phyloP scores from a whole-genome alignment of 2,113 vertebrate genomes.

The Elephas maximus region DNA sequence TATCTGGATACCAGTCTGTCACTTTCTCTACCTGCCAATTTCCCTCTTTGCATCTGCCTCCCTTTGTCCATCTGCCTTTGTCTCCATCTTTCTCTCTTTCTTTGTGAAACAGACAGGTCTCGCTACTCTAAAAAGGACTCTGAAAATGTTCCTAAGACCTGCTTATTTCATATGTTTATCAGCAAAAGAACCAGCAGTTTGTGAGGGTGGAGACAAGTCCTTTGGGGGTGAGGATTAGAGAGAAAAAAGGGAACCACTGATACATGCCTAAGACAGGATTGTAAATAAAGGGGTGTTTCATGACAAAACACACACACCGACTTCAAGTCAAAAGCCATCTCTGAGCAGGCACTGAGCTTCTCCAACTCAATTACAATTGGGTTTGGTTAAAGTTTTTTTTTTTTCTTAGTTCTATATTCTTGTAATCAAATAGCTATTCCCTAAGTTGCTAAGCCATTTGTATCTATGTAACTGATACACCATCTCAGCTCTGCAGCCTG shows the following conservation, averaged over 20 bases:
- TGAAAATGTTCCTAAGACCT: conserved; percentile 8
- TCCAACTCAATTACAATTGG: background rate
- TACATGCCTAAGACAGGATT: background rate
- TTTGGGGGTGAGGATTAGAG: background rate
- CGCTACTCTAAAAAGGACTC: background rate
- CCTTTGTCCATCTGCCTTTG: background rate
- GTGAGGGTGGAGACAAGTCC: background rate
- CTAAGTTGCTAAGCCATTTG: background rate
- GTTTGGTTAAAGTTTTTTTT: conserved; percentile 11
- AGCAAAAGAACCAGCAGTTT: background rate
- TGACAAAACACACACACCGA: background rate
- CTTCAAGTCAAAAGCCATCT: background rate
- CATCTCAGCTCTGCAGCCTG: background rate
- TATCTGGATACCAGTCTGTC: background rate
- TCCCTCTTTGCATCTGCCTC: background rate
- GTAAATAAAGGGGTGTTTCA: background rate
- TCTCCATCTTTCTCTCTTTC: background rate
- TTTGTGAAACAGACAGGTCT: background rate
- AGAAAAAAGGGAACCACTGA: background rate
- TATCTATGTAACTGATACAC: background rate
- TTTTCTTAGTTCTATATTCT: background rate
- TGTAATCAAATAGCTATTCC: background rate
- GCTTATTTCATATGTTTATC: background rate
- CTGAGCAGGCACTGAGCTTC: background rate
- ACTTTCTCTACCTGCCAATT: background rate